Conservation (phyloP, 2,113 vertebrate species). For the Catharus bicknelli region DNA sequence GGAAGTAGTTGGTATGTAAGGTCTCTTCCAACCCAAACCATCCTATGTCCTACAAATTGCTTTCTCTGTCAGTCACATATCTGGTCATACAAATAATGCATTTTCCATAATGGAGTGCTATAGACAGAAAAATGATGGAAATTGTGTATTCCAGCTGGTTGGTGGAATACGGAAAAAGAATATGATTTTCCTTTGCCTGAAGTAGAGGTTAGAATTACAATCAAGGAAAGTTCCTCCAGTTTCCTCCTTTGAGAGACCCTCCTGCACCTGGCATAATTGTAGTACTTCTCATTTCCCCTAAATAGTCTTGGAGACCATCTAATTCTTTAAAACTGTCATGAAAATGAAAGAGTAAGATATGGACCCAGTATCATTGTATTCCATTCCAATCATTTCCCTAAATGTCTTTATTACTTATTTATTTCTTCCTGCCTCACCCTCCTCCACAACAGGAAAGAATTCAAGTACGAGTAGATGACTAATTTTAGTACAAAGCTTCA, state of each 20-base stretch:
- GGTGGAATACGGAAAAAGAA: not conserved
- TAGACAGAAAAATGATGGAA: not conserved
- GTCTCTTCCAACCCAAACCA: not conserved
- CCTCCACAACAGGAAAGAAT: not conserved
- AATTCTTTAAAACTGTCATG: not conserved
- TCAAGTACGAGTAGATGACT: not conserved
- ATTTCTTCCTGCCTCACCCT: not conserved
- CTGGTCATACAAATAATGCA: not conserved
- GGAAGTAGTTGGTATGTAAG: not conserved
- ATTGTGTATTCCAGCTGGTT: not conserved
- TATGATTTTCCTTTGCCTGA: not conserved
- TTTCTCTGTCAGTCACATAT: not conserved
- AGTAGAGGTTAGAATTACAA: accelerated
- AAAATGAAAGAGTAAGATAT: not conserved
- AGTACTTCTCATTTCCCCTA: not conserved
- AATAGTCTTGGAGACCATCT: not conserved
- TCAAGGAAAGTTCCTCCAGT: not conserved
- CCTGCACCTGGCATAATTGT: not conserved
- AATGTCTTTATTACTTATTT: not conserved
- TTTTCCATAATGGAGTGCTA: not conserved
- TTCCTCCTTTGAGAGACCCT: not conserved
- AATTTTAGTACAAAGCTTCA: not conserved
- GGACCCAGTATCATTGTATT: not conserved
- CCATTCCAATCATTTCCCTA: not conserved
- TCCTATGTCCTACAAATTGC: not conserved